Evolutionary conservation across 2,113 vertebrate species (phyloP).

Genomic region (Menura novaehollandiae): DNA sequence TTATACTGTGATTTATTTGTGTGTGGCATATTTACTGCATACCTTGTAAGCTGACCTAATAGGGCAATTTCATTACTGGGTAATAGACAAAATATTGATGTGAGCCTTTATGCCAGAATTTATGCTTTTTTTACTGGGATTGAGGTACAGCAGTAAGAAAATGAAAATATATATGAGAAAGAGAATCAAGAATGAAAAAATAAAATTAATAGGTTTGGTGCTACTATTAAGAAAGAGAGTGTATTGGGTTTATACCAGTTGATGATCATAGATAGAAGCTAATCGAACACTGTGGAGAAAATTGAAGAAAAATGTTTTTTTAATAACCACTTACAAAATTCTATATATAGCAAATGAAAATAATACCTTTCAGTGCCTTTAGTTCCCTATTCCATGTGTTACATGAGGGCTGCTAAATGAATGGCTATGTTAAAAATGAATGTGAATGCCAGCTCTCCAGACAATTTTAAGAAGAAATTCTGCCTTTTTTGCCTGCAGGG

Average conservation of each 20-base stretch:
- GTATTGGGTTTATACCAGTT: neutral
- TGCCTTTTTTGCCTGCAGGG: neutral
- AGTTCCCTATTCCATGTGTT: neutral
- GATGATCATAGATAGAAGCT: neutral
- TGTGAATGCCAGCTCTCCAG: neutral
- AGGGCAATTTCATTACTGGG: neutral
- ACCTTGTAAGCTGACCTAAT: neutral
- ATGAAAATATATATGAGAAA: neutral
- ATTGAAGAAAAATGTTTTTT: neutral
- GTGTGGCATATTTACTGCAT: neutral
- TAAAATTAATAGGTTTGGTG: neutral
- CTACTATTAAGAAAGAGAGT: neutral
- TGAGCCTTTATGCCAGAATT: neutral
- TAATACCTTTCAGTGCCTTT: neutral
- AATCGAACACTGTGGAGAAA: neutral
- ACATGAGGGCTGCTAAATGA: neutral
- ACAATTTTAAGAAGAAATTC: neutral
- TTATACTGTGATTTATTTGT: slow-evolving; percentile 36
- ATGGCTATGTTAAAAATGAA: neutral
- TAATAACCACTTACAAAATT: neutral
- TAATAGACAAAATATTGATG: neutral
- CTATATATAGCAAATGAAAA: neutral
- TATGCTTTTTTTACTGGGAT: neutral
- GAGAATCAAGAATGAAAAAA: neutral
- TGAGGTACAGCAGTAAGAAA: neutral